These are phyloP conservation scores for Minunthozetes semirufus DNA, from an alignment of 2,888 invertebrate species.

Conservation along the genomic window DNA sequence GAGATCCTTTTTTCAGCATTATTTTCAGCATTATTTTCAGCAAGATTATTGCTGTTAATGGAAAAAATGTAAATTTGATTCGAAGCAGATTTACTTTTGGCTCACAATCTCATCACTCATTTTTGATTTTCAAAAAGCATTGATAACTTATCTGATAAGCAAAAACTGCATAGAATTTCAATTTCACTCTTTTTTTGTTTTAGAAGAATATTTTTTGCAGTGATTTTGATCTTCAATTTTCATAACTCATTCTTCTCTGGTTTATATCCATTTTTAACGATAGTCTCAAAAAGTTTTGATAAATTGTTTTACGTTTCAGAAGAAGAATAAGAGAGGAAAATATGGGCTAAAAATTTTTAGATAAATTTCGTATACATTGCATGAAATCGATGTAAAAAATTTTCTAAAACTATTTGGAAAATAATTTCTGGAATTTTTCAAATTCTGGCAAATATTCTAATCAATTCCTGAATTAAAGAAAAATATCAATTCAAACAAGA, in stretches of 20 bases:
- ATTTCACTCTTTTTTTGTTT: neutral
- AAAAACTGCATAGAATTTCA: neutral
- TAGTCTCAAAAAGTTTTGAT: neutral
- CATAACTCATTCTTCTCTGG: neutral
- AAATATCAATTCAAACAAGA: too few species aligned
- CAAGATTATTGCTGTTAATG: neutral
- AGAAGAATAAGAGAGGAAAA: neutral
- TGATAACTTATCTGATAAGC: neutral
- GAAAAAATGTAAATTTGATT: conserved; percentile 3
- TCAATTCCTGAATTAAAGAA: too few species aligned
- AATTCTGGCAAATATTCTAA: too few species aligned
- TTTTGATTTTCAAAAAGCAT: neutral
- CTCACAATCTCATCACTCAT: conserved; percentile 17
- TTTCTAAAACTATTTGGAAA: too few species aligned
- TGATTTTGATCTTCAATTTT: neutral
- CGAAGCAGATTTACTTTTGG: neutral
- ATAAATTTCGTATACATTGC: too few species aligned
- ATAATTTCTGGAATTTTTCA: too few species aligned
- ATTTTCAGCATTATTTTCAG: neutral
- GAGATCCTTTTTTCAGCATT: neutral
- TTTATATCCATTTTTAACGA: too few species aligned
- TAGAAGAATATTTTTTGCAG: neutral
- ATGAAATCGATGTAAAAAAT: too few species aligned
- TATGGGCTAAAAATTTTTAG: too few species aligned
- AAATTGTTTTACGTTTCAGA: neutral